Evolutionary conservation across 2,113 vertebrate species (phyloP).

Genomic region (Nerophis lumbriciformis): DNA sequence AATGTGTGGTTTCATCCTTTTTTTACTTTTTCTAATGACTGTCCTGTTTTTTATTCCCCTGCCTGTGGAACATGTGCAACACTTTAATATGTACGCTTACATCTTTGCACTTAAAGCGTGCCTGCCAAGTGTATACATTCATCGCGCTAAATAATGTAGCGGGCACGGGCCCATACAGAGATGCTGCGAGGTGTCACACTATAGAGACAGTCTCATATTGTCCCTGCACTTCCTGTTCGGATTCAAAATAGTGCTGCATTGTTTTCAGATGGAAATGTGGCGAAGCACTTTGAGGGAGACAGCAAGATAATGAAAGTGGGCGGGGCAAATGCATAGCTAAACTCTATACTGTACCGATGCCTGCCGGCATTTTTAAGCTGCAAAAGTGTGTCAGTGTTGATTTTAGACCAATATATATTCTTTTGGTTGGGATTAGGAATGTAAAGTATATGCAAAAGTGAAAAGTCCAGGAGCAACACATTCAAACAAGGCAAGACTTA

Average conservation of each 20-base stretch:
- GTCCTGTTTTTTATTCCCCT: background rate
- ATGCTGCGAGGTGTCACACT: slow-evolving; percentile 8
- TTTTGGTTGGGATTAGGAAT: slow-evolving; percentile 16
- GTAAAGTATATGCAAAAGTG: slow-evolving; percentile 1
- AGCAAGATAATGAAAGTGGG: slow-evolving; percentile 16
- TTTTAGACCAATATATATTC: slow-evolving; percentile 3
- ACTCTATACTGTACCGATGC: slow-evolving; percentile 13
- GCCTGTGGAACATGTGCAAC: background rate
- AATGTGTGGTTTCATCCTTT: background rate
- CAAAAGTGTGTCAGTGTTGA: slow-evolving; percentile 18
- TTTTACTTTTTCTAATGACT: background rate
- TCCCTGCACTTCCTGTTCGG: background rate
- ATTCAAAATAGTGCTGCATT: slow-evolving; percentile 7
- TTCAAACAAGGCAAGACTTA: too few relatives aligned
- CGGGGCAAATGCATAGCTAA: slow-evolving; percentile 18
- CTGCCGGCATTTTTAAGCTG: slow-evolving; percentile 8
- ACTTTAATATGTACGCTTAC: slow-evolving; percentile 28
- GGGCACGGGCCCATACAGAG: slow-evolving; percentile 6
- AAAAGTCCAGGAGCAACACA: too few relatives aligned
- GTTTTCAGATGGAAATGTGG: slow-evolving; percentile 18
- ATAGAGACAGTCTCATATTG: slow-evolving; percentile 2
- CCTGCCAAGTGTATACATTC: slow-evolving; percentile 19
- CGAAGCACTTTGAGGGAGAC: slow-evolving; percentile 13
- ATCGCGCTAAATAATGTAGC: slow-evolving; percentile 42
- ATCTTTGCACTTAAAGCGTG: slow-evolving; percentile 27